Base-by-base conservation (phyloP, 1,140 invertebrate species). In the Drosophila burlai region DNA sequence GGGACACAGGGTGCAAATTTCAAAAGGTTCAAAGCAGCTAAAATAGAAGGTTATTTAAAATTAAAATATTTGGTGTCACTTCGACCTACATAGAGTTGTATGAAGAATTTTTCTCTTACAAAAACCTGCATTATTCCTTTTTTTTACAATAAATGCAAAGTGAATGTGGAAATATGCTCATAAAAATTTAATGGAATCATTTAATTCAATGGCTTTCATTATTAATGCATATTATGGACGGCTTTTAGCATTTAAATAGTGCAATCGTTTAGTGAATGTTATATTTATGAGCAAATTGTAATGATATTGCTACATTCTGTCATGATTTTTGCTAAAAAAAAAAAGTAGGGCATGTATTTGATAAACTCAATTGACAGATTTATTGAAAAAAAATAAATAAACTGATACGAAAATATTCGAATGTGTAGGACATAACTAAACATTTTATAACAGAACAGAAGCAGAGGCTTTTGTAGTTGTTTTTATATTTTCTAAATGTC, bases 151-250 rank as follows among this genome's bases (percentile, higher is more conserved):
- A 24, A 36, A 43, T 26, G 21, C 21, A 38, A 40, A 50, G 38
- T 36, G 29, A 2, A n/a, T n/a, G 10, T 16, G n/a, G 5, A 50
- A 64, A 34, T 34, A 4, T 50, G 46, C 29, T 24, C 63, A 69
- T 67, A 36, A 36, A 69, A 52, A 43, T 67, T 67, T 18, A 67
- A 67, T 54, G 21, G 38, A 54, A 43, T 26, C 66, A 69, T 68
- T 68, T 50, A 52, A 16, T 66, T 43, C n/a, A 50, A 69, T 47
- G 31, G 42, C 26, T 26, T 69, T 38, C 16, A 45, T 29, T 69
- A 45, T 21, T 69, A 36, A 69, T 45, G n/a, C 45, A 65, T 34
- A 21, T 36, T 26, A 34, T 43, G 36, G 15, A n/a, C 11, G 31
- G 18, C 18, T 11, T 34, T 62, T 34, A 15, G 15, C 62, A 45